phyloP scores from a whole-genome alignment of 2,797 vertebrate genomes.

The Sebastes baramenuke region DNA sequence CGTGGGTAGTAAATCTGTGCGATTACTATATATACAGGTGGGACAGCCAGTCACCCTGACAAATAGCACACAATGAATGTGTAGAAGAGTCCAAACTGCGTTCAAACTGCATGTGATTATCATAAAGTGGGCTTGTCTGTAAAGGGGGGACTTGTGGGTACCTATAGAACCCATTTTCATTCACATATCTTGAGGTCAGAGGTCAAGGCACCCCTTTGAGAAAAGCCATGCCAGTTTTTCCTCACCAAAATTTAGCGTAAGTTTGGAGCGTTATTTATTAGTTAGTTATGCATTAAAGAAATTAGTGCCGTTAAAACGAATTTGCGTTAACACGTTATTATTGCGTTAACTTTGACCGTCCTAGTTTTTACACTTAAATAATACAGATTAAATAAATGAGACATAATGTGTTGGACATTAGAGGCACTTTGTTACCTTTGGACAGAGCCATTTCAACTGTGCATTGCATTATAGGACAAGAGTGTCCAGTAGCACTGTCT shows the following conservation, averaged over 20 bases:
- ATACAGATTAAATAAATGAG: not conserved
- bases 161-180: too few species aligned
- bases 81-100: not conserved
- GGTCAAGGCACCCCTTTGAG: too few species aligned
- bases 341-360: too few species aligned
- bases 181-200: too few species aligned
- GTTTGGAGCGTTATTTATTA: too few species aligned
- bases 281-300: too few species aligned
- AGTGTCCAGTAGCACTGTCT: not conserved
- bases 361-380: not conserved
- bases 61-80: not conserved
- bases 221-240: too few species aligned
- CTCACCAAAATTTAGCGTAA: too few species aligned
- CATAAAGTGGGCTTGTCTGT: too few species aligned
- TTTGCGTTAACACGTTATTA: too few species aligned
- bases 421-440: not conserved
- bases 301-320: too few species aligned
- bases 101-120: not conserved
- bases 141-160: too few species aligned
- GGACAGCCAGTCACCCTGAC: not conserved
- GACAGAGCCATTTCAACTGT: not conserved
- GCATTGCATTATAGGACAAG: not conserved
- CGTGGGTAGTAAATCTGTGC: not conserved
- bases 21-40: not conserved
- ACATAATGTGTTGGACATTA: not conserved